Evolutionary conservation across 2,797 vertebrate genomes (phyloP), one percentile per base, ranked within the genome.

Genomic region (Uromys caudimaculatus): DNA sequence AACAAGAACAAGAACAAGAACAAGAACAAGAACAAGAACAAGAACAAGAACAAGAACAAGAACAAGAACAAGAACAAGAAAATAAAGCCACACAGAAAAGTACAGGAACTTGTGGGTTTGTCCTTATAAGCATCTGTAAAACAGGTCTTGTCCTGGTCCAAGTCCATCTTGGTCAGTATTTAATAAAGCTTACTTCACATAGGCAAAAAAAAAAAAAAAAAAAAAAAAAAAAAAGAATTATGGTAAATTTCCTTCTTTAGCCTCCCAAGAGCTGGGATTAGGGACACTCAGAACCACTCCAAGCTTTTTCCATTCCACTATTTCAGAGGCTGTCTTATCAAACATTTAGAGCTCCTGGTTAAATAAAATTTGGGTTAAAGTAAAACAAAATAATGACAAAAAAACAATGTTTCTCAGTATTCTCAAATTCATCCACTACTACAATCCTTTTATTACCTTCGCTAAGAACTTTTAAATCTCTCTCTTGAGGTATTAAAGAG

Each of bases 341-440:
- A 75, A 24, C 13, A 76, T 41, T 92, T 97, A 86, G 64, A 94
- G 27, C 23, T 81, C 9, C 81, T 77, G 9, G 78, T 82, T 60
- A 95, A 95, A 94, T 64, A 71, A 91, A 56, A 69, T 76, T 82
- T 90, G 44, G 84, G 71, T 91, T 78, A 91, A 94, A 94, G 67
- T 78, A 90, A 93, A 81, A 69, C 17, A 82, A 92, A 83, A 79
- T 69, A 89, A 89, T 27, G 11, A 75, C 29, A 67, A 73, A 60
- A 62, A 0, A 88, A 50, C 13, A 91, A 6, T 77, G n/a, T 94
- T 54, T 23, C 16, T 85, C 41, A 44, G 47, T 16, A 38, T 16
- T 90, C 52, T 93, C 71, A 73, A 89, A 82, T 41, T 29, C 11
- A 78, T 73, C 19, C 50, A 21, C 32, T 96, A 38, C 67, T 89